Conservation (phyloP, 2,113 vertebrate species). For the Mesocricetus auratus region DNA sequence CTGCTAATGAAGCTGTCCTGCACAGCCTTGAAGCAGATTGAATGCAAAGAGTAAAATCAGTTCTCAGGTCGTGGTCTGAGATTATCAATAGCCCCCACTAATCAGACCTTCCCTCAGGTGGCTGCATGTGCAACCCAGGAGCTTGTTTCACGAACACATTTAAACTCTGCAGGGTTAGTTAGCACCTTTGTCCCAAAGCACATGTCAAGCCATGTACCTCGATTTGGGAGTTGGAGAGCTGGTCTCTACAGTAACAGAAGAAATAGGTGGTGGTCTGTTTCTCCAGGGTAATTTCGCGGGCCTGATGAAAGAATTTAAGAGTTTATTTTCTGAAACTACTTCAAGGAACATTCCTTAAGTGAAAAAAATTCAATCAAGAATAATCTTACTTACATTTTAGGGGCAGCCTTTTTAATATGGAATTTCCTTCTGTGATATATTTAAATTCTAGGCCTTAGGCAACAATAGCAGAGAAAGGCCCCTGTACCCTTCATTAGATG, state of each 20-base stretch:
- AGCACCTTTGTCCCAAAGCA: conserved; percentile 38
- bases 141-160: background rate
- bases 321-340: conserved; percentile 73
- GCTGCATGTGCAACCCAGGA: background rate
- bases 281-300: conserved; percentile 58
- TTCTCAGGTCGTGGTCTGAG: background rate
- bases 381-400: conserved; percentile 72
- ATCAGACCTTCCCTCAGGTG: background rate
- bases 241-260: background rate
- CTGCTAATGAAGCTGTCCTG: conserved; percentile 48
- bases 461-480: conserved; percentile 62
- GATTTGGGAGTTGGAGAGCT: conserved; percentile 46
- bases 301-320: conserved; percentile 67
- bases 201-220: background rate
- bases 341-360: conserved; percentile 69
- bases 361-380: conserved; percentile 70
- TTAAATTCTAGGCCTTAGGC: conserved; percentile 77
- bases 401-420: conserved; percentile 59
- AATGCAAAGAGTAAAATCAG: background rate
- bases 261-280: background rate
- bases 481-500: conserved; percentile 59
- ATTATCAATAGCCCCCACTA: conserved; percentile 2
- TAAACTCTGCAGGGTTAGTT: background rate
- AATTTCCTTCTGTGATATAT: conserved; percentile 73
- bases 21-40: background rate